Evolutionary conservation across 2,888 invertebrate genomes (phyloP).

Genomic region (Mactromeris polynyma): DNA sequence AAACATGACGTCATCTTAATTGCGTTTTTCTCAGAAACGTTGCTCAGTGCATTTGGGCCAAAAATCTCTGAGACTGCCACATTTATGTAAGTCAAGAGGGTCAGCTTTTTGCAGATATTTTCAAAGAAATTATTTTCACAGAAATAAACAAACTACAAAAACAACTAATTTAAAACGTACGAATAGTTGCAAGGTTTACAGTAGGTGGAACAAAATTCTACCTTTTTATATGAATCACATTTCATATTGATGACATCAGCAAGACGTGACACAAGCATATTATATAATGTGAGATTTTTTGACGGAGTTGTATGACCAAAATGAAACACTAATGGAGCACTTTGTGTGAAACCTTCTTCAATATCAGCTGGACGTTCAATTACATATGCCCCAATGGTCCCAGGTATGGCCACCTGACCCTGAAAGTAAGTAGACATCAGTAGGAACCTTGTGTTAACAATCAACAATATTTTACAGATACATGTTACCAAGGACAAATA

Average conservation of each 20-base stretch:
- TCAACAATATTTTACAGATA: background rate
- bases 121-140: too few relatives aligned
- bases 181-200: too few relatives aligned
- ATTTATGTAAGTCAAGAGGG: too few relatives aligned
- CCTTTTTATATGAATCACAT: slow-evolving; percentile 95
- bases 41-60: too few relatives aligned
- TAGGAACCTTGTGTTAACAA: background rate
- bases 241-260: slow-evolving; percentile 93
- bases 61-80: too few relatives aligned
- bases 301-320: slow-evolving; percentile 94
- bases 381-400: slow-evolving; percentile 95
- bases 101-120: too few relatives aligned
- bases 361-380: slow-evolving; percentile 97
- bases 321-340: slow-evolving; percentile 97
- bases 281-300: slow-evolving; percentile 94
- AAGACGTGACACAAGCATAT: slow-evolving; percentile 93
- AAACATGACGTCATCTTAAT: too few relatives aligned
- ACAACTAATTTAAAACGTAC: too few relatives aligned
- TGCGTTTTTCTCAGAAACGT: too few relatives aligned
- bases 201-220: slow-evolving; percentile 84
- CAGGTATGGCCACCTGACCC: slow-evolving; percentile 96
- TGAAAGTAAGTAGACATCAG: slow-evolving; percentile 62
- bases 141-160: too few relatives aligned
- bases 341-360: slow-evolving; percentile 97
- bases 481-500: too few relatives aligned